Conservation (phyloP, 2,797 vertebrate genomes). For the Astyanax mexicanus region DNA sequence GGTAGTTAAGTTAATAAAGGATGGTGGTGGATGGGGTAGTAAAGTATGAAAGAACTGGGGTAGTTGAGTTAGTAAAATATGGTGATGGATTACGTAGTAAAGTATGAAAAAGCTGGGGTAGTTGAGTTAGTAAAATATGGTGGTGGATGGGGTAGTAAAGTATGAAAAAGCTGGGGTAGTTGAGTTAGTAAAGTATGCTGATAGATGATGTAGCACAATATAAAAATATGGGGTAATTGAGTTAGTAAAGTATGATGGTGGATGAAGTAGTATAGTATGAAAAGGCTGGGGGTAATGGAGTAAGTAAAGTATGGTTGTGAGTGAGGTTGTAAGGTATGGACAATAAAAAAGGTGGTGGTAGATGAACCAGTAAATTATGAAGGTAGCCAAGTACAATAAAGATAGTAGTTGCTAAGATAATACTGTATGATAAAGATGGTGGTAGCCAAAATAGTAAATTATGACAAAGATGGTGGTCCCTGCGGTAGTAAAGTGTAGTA, state of each 20-base stretch:
- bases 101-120: neutral
- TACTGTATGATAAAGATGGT: neutral
- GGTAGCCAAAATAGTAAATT: neutral
- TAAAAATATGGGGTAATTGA: neutral
- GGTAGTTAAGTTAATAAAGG: neutral
- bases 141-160: no score
- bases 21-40: neutral
- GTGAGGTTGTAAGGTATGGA: neutral
- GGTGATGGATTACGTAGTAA: neutral
- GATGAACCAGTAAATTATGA: neutral
- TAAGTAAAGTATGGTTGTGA: neutral
- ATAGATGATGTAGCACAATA: neutral
- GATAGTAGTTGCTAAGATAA: neutral
- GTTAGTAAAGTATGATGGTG: neutral
- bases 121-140: neutral
- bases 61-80: neutral
- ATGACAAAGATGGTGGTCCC: neutral
- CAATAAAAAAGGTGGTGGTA: no score
- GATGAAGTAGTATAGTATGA: no score
- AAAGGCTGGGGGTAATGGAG: neutral
- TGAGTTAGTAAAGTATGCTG: neutral
- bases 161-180: no score
- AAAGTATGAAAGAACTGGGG: neutral
- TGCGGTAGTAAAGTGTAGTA: neutral
- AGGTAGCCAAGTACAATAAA: neutral